Percentiles rank a stretch among this genome's conserved stretches.
Conservation (phyloP, 2,797 vertebrate species). For the Uromys caudimaculatus region DNA sequence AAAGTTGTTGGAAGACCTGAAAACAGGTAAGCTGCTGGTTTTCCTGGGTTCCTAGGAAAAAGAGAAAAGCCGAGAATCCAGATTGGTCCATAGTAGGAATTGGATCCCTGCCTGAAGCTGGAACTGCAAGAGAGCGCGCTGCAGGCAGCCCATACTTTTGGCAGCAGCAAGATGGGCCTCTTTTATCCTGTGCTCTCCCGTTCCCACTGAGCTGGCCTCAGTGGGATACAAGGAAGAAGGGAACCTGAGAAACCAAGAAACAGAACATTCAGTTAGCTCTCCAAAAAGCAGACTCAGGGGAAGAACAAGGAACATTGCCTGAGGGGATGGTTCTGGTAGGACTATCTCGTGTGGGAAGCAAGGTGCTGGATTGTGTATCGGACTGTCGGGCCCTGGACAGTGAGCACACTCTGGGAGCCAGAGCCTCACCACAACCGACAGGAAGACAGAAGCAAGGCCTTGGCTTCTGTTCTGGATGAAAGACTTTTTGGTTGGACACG, state of each 20-base stretch:
- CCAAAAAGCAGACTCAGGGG: neutral
- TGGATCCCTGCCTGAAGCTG: neutral
- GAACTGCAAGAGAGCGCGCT: neutral
- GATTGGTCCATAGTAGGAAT: neutral
- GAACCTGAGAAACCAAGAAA: neutral
- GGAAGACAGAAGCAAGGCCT: constrained; percentile 5
- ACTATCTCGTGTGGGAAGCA: neutral
- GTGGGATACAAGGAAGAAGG: neutral
- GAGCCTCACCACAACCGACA: neutral
- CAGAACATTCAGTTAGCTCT: neutral
- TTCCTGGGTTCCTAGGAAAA: neutral
- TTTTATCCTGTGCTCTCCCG: neutral
- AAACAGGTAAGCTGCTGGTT: neutral
- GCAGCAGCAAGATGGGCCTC: neutral
- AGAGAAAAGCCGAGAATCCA: neutral
- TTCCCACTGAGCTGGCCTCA: neutral
- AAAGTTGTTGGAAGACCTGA: neutral
- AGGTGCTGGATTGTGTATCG: neutral
- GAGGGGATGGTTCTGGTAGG: neutral
- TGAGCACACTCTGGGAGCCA: neutral
- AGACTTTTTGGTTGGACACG: constrained; percentile 6
- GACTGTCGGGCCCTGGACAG: neutral
- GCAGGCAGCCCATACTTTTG: neutral
- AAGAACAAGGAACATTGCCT: neutral
- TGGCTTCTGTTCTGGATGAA: neutral